Evolutionary conservation across 1,140 invertebrate species (phyloP).

Genomic region (Drosophila mojavensis): DNA sequence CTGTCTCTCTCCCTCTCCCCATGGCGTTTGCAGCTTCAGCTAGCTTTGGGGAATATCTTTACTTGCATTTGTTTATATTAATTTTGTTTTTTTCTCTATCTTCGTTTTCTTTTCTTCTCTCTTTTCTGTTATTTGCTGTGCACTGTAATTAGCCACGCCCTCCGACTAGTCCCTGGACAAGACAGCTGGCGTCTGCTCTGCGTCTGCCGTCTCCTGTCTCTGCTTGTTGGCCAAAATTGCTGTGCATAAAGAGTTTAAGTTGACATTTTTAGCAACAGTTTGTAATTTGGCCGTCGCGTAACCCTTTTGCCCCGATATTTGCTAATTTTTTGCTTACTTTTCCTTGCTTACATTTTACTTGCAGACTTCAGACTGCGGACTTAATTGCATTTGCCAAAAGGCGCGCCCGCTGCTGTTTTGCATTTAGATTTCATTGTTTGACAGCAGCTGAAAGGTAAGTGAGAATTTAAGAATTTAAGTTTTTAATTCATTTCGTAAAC

Average conservation of each 20-base stretch:
- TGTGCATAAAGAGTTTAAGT: slow-evolving; percentile 75
- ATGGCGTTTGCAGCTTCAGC: slow-evolving; percentile 21
- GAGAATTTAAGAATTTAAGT: neutral
- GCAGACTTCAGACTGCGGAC: slow-evolving; percentile 47
- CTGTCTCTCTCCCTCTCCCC: slow-evolving; percentile 10
- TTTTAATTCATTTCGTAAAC: neutral
- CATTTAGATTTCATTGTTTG: slow-evolving; percentile 47
- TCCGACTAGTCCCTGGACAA: slow-evolving; percentile 21
- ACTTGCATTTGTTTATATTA: slow-evolving; percentile 47
- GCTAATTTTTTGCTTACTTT: slow-evolving; percentile 44
- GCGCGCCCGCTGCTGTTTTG: slow-evolving; percentile 44
- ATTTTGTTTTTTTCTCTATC: slow-evolving; percentile 21
- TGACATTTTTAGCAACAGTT: slow-evolving; percentile 77
- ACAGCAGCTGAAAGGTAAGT: neutral
- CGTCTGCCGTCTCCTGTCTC: neutral
- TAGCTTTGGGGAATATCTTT: neutral
- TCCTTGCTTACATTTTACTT: slow-evolving; percentile 56
- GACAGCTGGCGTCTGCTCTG: slow-evolving; percentile 57
- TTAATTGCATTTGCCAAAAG: slow-evolving; percentile 72
- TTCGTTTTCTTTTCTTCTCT: slow-evolving; percentile 33
- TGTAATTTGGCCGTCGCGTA: slow-evolving; percentile 67
- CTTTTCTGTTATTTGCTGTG: slow-evolving; percentile 55
- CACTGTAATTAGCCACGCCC: slow-evolving; percentile 72
- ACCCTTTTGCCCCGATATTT: slow-evolving; percentile 53
- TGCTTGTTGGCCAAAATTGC: slow-evolving; percentile 55